Evolutionary conservation across 2,113 vertebrate genomes (phyloP).

Genomic region (Ia io): DNA sequence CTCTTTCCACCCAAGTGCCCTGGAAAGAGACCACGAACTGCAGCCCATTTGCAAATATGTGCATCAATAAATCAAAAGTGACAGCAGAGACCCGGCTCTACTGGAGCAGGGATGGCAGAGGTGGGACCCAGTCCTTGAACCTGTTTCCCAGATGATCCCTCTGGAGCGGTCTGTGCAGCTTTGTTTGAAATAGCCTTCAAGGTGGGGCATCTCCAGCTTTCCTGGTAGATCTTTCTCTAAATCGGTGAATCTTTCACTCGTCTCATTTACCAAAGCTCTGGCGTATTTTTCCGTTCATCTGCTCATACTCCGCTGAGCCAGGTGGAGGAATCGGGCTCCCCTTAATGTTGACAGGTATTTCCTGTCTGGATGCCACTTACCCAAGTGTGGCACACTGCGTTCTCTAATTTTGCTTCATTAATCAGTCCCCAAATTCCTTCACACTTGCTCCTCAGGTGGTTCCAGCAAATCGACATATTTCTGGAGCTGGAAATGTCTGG

Average conservation of each 20-base stretch:
- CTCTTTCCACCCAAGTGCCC: constrained; percentile 22
- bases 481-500: constrained; percentile 2
- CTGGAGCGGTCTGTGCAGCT: background rate
- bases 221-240: background rate
- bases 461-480: background rate
- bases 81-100: background rate
- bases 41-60: constrained; percentile 44
- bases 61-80: constrained; percentile 31
- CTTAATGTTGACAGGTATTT: constrained; percentile 36
- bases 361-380: constrained; percentile 38
- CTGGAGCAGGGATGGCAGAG: background rate
- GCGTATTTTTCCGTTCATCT: background rate
- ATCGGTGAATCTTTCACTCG: background rate
- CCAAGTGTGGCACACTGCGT: constrained; percentile 25
- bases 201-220: background rate
- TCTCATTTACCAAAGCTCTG: background rate
- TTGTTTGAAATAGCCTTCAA: background rate
- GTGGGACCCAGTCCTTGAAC: background rate
- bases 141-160: background rate
- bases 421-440: constrained; percentile 64
- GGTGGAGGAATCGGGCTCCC: background rate
- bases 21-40: background rate
- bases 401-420: constrained; percentile 63
- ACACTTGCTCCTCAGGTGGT: constrained; percentile 54
- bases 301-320: constrained; percentile 46